Evolutionary conservation across 2,113 vertebrate genomes (phyloP), one percentile per base, ranked within the genome.

Genomic region (Rhea americana): DNA sequence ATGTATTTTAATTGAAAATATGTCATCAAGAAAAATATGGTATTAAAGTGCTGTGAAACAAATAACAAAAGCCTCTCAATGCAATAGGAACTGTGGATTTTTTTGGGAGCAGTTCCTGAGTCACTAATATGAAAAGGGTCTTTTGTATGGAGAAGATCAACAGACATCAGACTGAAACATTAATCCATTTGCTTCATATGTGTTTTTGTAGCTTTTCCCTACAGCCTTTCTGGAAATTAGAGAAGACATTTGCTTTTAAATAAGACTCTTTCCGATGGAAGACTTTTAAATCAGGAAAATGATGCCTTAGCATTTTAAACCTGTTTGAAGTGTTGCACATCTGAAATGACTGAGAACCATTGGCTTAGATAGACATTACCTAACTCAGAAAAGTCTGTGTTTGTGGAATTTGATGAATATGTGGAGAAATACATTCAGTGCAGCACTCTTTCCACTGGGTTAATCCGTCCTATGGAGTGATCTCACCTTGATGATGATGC

Each of bases 401-500:
- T 81, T 94, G 88, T 95, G 90, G 90, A 96, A 86, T 91, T 91
- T 93, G 86, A 80, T 95, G 83, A 94, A 94, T 89, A 87, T 77
- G 87, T 87, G 88, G 83, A 85, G 77, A 90, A 96, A 93, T 94
- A 79, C 20, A 74, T 91, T 79, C 67, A 80, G 14, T 75, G 71
- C 67, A 68, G 67, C 86, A 61, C 50, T 92, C 43, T 95, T 95
- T 95, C 92, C 89, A 83, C 56, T 89, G 75, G 56, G 35, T 91
- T 93, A 91, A 94, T 92, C 92, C 91, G 78, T 75, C 22, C 61
- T 80, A 41, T 87, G 76, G 82, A 91, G 83, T 95, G 86, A 85
- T 65, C 56, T 92, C 78, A 87, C 65, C 82, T 83, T 93, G 82
- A 86, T 78, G 75, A 48, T 78, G 87, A 78, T 65, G 35, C 70